Conservation (phyloP, 2,113 vertebrate species). For the Pantherophis guttatus region DNA sequence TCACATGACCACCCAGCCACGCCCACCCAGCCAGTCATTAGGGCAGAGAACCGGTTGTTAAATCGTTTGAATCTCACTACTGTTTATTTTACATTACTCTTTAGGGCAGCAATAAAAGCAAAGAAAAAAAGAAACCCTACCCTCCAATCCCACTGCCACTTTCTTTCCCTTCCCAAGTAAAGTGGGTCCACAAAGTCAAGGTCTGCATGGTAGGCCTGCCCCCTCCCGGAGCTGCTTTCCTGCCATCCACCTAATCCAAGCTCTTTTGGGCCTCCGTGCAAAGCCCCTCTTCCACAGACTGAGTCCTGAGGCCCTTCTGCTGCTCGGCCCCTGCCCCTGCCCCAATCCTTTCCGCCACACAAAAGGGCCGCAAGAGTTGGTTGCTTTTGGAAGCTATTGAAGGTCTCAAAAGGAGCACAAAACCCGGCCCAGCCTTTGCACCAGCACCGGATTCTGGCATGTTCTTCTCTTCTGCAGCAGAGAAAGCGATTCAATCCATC, state of each 20-base stretch:
- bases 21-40: no score
- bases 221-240: background rate
- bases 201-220: background rate
- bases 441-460: background rate
- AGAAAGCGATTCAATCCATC: background rate
- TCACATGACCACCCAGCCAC: no score
- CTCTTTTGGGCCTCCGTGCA: background rate
- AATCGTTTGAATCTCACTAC: no score
- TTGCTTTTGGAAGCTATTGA: background rate
- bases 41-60: no score
- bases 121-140: background rate
- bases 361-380: constrained; percentile 39
- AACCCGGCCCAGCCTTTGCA: background rate
- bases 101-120: background rate
- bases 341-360: constrained; percentile 52
- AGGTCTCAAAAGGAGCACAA: background rate
- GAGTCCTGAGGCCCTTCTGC: background rate
- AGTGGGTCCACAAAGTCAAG: background rate
- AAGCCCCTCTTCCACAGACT: fast-evolving
- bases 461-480: no score
- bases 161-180: background rate
- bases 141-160: background rate
- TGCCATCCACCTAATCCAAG: background rate
- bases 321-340: constrained; percentile 14
- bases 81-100: background rate